Percentiles rank a stretch among this genome's conserved stretches.
phyloP scores from a whole-genome alignment of 2,113 vertebrate species.

The Bufo bufo region DNA sequence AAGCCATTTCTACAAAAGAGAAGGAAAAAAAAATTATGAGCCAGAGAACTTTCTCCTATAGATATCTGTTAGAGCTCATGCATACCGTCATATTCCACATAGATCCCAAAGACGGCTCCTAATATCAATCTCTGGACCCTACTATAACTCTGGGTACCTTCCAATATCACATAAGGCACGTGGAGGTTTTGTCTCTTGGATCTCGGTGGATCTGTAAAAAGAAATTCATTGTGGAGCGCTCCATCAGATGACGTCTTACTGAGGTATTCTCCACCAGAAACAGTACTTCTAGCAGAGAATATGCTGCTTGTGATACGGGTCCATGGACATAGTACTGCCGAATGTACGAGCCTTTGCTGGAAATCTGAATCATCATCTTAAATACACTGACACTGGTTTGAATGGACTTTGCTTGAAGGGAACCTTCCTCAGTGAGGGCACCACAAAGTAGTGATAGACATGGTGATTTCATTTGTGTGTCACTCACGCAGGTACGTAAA shows the following conservation, averaged over 20 bases:
- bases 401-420: too few species aligned
- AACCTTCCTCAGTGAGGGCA: too few species aligned
- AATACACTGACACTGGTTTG: too few species aligned
- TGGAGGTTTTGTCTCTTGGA: background rate
- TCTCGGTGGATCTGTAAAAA: background rate
- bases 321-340: background rate
- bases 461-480: too few species aligned
- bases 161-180: background rate
- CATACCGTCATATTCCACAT: background rate
- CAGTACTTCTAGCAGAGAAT: too few species aligned
- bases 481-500: too few species aligned
- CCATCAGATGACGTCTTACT: background rate
- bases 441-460: too few species aligned
- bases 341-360: background rate
- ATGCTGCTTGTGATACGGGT: background rate
- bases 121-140: background rate
- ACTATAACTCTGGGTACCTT: background rate
- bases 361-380: too few species aligned
- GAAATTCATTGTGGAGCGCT: background rate
- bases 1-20: slow-evolving; percentile 12
- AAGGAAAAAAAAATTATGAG: background rate
- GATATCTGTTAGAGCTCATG: background rate
- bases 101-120: background rate
- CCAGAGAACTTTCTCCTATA: background rate
- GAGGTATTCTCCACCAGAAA: too few species aligned